Percentiles rank a stretch among this genome's conserved stretches.
Conservation (phyloP, 2,113 vertebrate species). For the Hiodon alosoides region DNA sequence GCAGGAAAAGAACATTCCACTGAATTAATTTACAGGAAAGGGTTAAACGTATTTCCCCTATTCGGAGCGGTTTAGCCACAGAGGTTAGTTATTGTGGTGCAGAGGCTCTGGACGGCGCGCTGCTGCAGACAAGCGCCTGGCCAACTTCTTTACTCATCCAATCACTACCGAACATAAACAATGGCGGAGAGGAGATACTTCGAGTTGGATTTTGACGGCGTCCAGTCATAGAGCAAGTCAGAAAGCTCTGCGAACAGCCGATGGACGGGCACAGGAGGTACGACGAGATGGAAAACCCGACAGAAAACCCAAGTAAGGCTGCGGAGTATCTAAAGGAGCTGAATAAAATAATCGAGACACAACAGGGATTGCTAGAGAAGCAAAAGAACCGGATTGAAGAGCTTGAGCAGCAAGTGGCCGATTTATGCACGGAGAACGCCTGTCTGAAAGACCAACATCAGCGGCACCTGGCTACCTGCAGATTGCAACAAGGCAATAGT, state of each 20-base stretch:
- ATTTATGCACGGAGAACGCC: slow-evolving; percentile 74
- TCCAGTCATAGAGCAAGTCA: slow-evolving; percentile 31
- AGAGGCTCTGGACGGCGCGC: slow-evolving; percentile 50
- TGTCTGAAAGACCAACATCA: slow-evolving; percentile 79
- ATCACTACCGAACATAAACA: slow-evolving; percentile 34
- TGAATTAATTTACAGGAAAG: slow-evolving; percentile 32
- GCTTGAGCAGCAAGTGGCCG: slow-evolving; percentile 81
- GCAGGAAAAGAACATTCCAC: not conserved
- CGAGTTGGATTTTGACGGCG: slow-evolving; percentile 36
- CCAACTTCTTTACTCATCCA: slow-evolving; percentile 44
- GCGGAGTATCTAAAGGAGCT: slow-evolving; percentile 81
- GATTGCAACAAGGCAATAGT: slow-evolving; percentile 57
- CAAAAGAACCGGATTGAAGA: slow-evolving; percentile 79
- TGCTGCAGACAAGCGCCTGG: slow-evolving; percentile 33
- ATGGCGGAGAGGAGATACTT: slow-evolving; percentile 49
- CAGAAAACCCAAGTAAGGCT: slow-evolving; percentile 83
- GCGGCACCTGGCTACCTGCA: slow-evolving; percentile 83
- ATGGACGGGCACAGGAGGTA: slow-evolving; percentile 58
- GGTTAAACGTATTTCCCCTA: slow-evolving; percentile 48
- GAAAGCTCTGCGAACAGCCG: slow-evolving; percentile 12
- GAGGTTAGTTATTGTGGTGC: slow-evolving; percentile 48
- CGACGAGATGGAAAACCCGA: slow-evolving; percentile 73
- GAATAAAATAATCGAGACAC: slow-evolving; percentile 80
- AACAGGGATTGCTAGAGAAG: slow-evolving; percentile 82
- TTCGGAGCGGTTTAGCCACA: slow-evolving; percentile 38